Evolutionary conservation across 2,113 vertebrate genomes (phyloP), one percentile per base, ranked within the genome.

Genomic region (Peromyscus leucopus): DNA sequence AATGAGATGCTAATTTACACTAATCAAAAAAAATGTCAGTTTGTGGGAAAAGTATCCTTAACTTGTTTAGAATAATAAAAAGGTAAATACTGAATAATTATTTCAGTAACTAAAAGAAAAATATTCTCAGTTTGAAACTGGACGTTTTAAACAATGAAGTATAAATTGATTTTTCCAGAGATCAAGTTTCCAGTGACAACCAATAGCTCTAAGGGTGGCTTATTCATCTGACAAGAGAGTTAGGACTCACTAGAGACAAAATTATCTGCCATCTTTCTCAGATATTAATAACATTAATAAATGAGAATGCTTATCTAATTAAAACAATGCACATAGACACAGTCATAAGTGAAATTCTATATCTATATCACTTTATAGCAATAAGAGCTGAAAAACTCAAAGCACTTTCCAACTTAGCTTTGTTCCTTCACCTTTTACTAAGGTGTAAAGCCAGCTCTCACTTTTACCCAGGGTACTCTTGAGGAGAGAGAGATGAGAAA

Each of bases 61-160:
- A 91, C 59, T 84, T 82, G 0, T 83, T 95, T 95, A 96, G 33
- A n/a, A 67, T 16, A 95, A 87, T 17, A 42, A 19, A 1, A 46
- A 48, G 91, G 78, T n/a, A 90, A 26, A 69, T 36, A 63, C 7
- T 76, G 15, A 96, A 84, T 80, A 93, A 94, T 72, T 76, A 79
- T 75, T 82, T 72, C 13, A 92, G 71, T 91, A 93, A 88, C 31
- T 69, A 76, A 87, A 61, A 11, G 39, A 65, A 71, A 72, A n/a
- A 46, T 15, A 21, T 46, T 57, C 1, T 39, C n/a, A 97, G 57
- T 79, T 61, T 75, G 19, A 89, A 86, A 28, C 22, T 74, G 9
- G 13, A 33, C 42, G 93, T 63, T 90, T 69, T 31, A 89, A 91
- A 92, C 7, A n/a, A 51, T 89, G 26, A 88, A 84, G 39, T 63